Conservation (phyloP, 2,113 vertebrate species). For the Nesogale talazaci region DNA sequence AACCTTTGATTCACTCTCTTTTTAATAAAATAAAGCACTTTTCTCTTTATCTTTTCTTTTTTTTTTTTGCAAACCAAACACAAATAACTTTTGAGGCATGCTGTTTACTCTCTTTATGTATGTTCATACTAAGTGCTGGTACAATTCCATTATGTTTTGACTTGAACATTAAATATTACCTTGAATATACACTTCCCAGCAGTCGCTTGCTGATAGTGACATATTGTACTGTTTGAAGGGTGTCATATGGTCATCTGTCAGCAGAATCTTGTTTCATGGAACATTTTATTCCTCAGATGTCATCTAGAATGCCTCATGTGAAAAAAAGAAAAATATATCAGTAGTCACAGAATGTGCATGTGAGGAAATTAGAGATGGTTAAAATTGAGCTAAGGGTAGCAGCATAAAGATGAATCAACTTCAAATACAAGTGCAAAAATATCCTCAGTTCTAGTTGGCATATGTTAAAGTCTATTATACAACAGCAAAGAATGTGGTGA, state of each 20-base stretch:
- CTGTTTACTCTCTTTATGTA: slow-evolving; percentile 56
- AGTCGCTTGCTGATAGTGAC: slow-evolving; percentile 67
- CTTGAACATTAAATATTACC: slow-evolving; percentile 76
- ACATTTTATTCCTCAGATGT: slow-evolving; percentile 74
- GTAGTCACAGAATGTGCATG: slow-evolving; percentile 10
- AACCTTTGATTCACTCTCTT: neutral
- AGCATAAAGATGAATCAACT: neutral
- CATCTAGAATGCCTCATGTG: slow-evolving; percentile 66
- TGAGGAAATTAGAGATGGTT: slow-evolving; percentile 54
- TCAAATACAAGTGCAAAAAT: slow-evolving; percentile 7
- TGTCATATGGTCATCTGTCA: slow-evolving; percentile 75
- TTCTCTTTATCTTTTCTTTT: neutral
- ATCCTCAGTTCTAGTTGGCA: slow-evolving; percentile 30
- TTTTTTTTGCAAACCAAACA: slow-evolving; percentile 53
- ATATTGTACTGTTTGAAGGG: slow-evolving; percentile 77
- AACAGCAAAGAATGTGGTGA: slow-evolving; percentile 41
- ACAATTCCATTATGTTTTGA: slow-evolving; percentile 75
- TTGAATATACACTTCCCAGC: slow-evolving; percentile 73
- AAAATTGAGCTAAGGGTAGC: neutral
- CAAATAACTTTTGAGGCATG: slow-evolving; percentile 56
- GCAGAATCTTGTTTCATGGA: slow-evolving; percentile 67
- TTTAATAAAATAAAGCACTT: slow-evolving; percentile 22
- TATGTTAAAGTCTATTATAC: slow-evolving; percentile 35
- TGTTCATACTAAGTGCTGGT: slow-evolving; percentile 73
- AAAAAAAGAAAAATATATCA: slow-evolving; percentile 22